A percentile compares a stretch with the other conserved stretches of the same genome.
Evolutionary conservation across 1,140 invertebrate species (phyloP).

Genomic region (Calliopsis andreniformis): DNA sequence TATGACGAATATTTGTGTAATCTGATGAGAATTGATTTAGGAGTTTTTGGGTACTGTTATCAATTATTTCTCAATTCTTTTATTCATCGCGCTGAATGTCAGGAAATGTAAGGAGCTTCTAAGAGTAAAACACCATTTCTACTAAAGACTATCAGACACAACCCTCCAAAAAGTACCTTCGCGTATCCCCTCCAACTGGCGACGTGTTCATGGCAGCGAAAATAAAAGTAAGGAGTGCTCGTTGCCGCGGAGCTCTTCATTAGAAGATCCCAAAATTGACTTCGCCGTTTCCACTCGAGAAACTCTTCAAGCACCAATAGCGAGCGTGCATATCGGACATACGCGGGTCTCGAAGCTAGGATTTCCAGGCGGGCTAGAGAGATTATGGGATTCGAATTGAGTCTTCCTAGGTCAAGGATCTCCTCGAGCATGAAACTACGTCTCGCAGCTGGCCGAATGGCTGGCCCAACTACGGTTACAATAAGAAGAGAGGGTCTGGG

Average conservation of each 20-base stretch:
- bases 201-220: too few relatives aligned
- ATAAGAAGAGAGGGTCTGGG: constrained; percentile 41
- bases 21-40: too few relatives aligned
- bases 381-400: constrained; percentile 47
- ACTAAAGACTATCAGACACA: too few relatives aligned
- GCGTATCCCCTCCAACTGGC: too few relatives aligned
- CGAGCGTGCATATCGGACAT: constrained; percentile 10
- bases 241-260: constrained; percentile 36
- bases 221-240: constrained; percentile 34
- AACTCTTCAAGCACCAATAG: constrained; percentile 34
- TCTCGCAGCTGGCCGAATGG: background rate
- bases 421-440: constrained; percentile 41
- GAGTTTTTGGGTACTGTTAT: too few relatives aligned
- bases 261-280: constrained; percentile 44
- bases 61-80: too few relatives aligned
- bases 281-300: constrained; percentile 42
- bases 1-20: too few relatives aligned
- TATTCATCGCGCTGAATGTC: too few relatives aligned
- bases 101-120: too few relatives aligned
- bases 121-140: too few relatives aligned
- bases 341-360: background rate
- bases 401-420: constrained; percentile 42
- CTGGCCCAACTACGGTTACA: constrained; percentile 31
- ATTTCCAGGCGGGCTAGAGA: constrained; percentile 34
- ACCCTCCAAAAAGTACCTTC: too few relatives aligned